phyloP scores from a whole-genome alignment of 2,797 vertebrate species.

The Artibeus lituratus region DNA sequence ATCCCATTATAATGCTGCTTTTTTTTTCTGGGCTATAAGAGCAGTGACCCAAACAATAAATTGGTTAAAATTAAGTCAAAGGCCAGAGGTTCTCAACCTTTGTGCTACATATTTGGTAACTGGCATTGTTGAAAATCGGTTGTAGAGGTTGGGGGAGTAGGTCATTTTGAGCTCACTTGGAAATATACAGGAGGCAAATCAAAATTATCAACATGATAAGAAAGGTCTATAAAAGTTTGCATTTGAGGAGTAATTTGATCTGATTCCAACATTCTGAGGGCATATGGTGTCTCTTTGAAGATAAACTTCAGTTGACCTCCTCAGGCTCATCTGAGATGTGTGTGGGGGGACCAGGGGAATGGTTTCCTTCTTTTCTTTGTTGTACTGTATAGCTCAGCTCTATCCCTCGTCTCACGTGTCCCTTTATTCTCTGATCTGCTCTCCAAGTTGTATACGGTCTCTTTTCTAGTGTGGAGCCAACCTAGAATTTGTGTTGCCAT shows the following conservation, averaged over 20 bases:
- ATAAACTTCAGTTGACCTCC: not conserved
- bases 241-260: conserved; percentile 27
- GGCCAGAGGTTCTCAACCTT: not conserved
- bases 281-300: not conserved
- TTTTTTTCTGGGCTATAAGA: not conserved
- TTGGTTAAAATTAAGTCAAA: conserved; percentile 36
- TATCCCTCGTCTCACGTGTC: not conserved
- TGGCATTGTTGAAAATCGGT: not conserved
- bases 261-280: not conserved
- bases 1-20: not conserved
- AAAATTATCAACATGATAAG: not conserved
- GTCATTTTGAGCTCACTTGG: conserved; percentile 22
- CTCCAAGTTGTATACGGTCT: not conserved
- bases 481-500: not conserved
- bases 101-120: not conserved
- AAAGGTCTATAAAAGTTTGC: not conserved
- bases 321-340: not conserved
- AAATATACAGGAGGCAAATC: conserved; percentile 16
- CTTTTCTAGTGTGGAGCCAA: not conserved
- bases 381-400: not conserved
- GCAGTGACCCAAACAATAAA: not conserved
- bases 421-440: not conserved
- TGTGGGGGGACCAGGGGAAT: not conserved
- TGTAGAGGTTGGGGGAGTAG: not conserved
- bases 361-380: not conserved